phyloP scores from a whole-genome alignment of 2,888 invertebrate genomes.

The Ceriagrion tenellum region DNA sequence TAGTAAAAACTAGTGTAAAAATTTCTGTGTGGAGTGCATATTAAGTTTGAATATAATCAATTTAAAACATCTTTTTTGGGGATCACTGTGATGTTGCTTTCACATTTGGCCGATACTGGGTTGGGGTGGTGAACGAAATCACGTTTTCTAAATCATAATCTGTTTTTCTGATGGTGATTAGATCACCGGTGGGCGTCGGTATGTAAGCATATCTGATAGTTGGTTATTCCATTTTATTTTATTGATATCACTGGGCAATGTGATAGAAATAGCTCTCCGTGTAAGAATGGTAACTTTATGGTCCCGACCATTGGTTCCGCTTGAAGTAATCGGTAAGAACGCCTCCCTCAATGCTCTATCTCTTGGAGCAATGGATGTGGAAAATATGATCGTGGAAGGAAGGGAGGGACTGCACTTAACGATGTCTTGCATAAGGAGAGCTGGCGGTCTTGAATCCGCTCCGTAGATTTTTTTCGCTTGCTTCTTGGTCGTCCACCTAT shows the following conservation, averaged over 20 bases:
- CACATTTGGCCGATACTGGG: too few relatives aligned
- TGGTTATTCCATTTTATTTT: too few relatives aligned
- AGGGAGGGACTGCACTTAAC: constrained; percentile 15
- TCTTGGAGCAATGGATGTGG: background rate
- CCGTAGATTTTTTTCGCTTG: background rate
- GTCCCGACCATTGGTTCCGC: background rate
- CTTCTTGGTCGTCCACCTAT: background rate
- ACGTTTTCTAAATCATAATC: too few relatives aligned
- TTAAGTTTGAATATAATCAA: too few relatives aligned
- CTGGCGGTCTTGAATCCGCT: background rate
- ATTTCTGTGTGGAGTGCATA: too few relatives aligned
- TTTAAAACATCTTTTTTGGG: too few relatives aligned
- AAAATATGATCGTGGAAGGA: background rate
- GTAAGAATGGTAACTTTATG: background rate
- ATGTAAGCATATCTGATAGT: too few relatives aligned
- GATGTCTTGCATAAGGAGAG: constrained; percentile 28
- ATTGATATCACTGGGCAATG: background rate
- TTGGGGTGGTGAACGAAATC: too few relatives aligned
- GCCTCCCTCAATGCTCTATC: background rate
- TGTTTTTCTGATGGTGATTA: too few relatives aligned
- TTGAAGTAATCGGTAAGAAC: background rate
- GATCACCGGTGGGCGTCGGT: too few relatives aligned
- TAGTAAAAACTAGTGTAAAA: too few relatives aligned
- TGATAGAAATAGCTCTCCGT: background rate
- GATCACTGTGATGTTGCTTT: too few relatives aligned